Evolutionary conservation across 2,113 vertebrate genomes (phyloP).

Genomic region (Talpa occidentalis): DNA sequence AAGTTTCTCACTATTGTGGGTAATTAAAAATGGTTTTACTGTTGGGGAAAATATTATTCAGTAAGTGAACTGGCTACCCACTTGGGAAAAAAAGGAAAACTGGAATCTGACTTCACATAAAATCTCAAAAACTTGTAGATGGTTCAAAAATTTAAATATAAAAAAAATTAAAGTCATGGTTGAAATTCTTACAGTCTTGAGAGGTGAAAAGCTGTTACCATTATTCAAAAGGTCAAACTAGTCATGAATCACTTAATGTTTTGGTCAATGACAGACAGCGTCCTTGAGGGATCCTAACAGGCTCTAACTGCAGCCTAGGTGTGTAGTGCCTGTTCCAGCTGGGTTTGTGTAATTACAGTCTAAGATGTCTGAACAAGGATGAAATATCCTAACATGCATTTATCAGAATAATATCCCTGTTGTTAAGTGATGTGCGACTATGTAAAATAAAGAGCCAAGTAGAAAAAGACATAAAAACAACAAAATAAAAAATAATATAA

Average conservation of each 20-base stretch:
- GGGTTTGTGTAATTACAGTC: neutral
- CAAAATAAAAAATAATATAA: neutral
- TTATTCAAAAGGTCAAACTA: conserved; percentile 9
- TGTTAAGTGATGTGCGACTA: neutral
- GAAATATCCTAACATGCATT: neutral
- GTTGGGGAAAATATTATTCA: neutral
- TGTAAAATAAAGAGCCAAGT: neutral
- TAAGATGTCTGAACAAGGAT: neutral
- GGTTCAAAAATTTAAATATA: neutral
- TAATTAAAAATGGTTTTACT: conserved; percentile 19
- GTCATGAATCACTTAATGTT: neutral
- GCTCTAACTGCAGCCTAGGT: too few species aligned
- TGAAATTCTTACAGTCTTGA: neutral
- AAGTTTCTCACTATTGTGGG: neutral
- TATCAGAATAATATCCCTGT: neutral
- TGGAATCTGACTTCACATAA: neutral
- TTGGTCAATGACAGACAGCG: neutral
- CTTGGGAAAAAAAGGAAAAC: neutral
- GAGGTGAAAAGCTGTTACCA: neutral
- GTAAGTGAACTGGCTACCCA: neutral
- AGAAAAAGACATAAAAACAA: too few species aligned
- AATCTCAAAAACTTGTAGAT: neutral
- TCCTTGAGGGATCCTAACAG: too few species aligned
- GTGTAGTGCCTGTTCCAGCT: neutral
- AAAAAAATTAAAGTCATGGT: neutral